Conservation (phyloP, 2,797 vertebrate genomes). For the Anolis apletophallus region DNA sequence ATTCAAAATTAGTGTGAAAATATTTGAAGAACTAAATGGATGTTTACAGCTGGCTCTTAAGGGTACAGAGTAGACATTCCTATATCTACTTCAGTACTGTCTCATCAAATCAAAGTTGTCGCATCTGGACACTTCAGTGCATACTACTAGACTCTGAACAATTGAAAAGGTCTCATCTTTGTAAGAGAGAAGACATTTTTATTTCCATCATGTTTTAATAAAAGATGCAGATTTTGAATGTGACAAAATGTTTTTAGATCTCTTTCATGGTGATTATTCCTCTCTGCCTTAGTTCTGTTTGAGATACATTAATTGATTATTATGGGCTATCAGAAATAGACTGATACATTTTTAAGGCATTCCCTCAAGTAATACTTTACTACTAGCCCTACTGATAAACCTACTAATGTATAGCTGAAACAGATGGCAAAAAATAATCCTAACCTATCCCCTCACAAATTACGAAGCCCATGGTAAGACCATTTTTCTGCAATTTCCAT, state of each 20-base stretch:
- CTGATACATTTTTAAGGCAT: neutral
- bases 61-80: neutral
- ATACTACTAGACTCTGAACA: neutral
- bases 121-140: neutral
- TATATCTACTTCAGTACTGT: neutral
- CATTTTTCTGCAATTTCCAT: neutral
- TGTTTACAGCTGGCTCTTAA: neutral
- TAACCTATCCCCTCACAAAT: neutral
- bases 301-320: neutral
- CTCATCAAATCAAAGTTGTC: neutral
- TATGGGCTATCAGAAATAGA: neutral
- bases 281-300: neutral
- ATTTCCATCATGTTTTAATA: too few relatives aligned
- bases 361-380: neutral
- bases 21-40: neutral
- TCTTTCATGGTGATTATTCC: too few relatives aligned
- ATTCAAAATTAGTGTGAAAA: neutral
- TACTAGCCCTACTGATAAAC: neutral
- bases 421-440: neutral
- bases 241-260: too few relatives aligned
- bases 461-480: neutral
- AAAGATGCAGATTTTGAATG: too few relatives aligned
- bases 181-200: too few relatives aligned
- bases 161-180: too few relatives aligned
- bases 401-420: neutral